Evolutionary conservation across 2,113 vertebrate genomes (phyloP).

Genomic region (Phalacrocorax pelagicus): DNA sequence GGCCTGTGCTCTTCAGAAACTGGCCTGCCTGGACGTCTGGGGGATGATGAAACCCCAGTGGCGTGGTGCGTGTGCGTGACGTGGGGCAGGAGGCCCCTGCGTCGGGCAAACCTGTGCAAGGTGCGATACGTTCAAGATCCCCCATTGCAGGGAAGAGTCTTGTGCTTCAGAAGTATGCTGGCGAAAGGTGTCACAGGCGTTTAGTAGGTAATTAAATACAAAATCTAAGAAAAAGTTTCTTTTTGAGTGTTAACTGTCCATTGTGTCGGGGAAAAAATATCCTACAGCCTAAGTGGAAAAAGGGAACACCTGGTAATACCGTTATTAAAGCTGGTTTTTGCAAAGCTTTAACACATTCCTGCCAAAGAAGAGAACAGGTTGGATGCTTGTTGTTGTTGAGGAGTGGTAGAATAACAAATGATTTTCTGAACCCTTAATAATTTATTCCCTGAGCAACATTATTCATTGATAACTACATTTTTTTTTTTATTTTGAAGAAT

Average conservation of each 20-base stretch:
- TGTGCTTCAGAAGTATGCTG: not conserved
- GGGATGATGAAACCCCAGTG: not conserved
- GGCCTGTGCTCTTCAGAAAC: not conserved
- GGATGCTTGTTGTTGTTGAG: not conserved
- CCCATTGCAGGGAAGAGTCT: not conserved
- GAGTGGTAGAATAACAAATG: not conserved
- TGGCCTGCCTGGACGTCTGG: not conserved
- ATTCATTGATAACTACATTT: not conserved
- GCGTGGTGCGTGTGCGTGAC: too few species aligned
- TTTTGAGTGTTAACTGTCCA: not conserved
- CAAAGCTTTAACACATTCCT: not conserved
- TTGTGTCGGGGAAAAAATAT: not conserved
- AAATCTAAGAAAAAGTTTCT: not conserved
- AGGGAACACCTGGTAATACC: not conserved
- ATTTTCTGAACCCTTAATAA: not conserved
- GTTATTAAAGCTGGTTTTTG: not conserved
- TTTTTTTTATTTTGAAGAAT: not conserved
- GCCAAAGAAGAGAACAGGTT: not conserved
- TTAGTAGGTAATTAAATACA: not conserved
- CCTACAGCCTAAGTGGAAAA: not conserved
- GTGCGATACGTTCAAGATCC: fast-evolving
- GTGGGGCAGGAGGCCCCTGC: not conserved
- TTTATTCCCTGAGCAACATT: not conserved
- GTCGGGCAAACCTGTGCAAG: too few species aligned
- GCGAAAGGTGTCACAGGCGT: not conserved